These are phyloP conservation scores for Diachasmimorpha longicaudata DNA, from an alignment of 1,140 invertebrate species.

Conservation along the genomic window DNA sequence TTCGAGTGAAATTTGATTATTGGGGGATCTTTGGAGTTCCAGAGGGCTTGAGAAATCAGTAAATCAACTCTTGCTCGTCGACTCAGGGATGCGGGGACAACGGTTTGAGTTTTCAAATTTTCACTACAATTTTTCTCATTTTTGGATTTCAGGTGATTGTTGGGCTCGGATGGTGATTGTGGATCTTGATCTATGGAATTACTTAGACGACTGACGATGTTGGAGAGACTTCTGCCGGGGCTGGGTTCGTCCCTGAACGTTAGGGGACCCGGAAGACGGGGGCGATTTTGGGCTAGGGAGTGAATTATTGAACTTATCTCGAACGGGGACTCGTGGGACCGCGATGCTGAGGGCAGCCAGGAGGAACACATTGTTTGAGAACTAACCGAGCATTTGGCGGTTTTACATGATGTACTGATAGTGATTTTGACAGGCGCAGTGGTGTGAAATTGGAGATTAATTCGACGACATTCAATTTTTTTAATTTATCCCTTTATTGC, in stretches of 20 bases:
- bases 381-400: neutral
- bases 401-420: neutral
- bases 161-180: neutral
- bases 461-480: neutral
- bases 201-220: neutral
- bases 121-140: neutral
- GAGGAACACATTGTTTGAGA: slow-evolving; percentile 8
- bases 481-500: no score
- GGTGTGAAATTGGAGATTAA: neutral
- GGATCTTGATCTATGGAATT: neutral
- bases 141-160: neutral
- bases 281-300: slow-evolving; percentile 3
- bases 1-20: neutral
- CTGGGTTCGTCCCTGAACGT: neutral
- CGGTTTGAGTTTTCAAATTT: neutral
- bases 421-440: slow-evolving; percentile 13
- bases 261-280: neutral
- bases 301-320: neutral
- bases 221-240: neutral
- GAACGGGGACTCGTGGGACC: neutral
- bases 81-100: neutral
- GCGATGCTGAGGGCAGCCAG: neutral
- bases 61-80: neutral
- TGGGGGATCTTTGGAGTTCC: neutral
- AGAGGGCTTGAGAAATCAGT: neutral